Percentiles rank a stretch among this genome's conserved stretches.
These are phyloP conservation scores for Hippoglossus stenolepis DNA, from an alignment of 2,113 vertebrate genomes.

Conservation along the genomic window DNA sequence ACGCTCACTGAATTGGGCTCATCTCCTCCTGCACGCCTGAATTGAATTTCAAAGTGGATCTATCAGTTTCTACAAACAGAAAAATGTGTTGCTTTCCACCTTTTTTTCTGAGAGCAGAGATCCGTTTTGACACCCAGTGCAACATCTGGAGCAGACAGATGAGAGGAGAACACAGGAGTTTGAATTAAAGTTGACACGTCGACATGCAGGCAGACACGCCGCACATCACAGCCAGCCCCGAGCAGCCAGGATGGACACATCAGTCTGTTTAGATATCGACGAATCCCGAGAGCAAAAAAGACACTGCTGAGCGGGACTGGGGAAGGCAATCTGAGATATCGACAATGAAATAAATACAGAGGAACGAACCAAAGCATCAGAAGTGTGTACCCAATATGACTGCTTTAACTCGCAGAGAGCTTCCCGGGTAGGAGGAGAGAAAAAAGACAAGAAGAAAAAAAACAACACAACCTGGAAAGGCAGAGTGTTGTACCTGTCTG, in stretches of 20 bases:
- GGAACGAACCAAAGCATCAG: conserved; percentile 62
- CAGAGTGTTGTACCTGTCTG: conserved; percentile 71
- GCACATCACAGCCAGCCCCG: conserved; percentile 63
- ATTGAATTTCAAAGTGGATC: conserved; percentile 77
- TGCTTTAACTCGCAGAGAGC: conserved; percentile 61
- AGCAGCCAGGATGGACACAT: conserved; percentile 65
- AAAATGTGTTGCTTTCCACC: conserved; percentile 72
- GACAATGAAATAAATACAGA: conserved; percentile 69
- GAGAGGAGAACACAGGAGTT: conserved; percentile 76
- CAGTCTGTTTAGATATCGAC: conserved; percentile 70
- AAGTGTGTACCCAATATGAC: conserved; percentile 63
- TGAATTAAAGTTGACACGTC: conserved; percentile 78
- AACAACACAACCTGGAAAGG: conserved; percentile 37
- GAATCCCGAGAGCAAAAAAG: conserved; percentile 39
- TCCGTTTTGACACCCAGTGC: conserved; percentile 73
- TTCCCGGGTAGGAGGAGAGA: conserved; percentile 54
- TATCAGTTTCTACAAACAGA: conserved; percentile 78
- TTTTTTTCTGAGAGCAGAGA: conserved; percentile 54
- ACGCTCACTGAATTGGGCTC: conserved; percentile 61
- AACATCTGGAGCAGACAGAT: conserved; percentile 82
- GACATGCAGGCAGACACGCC: conserved; percentile 72
- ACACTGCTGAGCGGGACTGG: conserved; percentile 44
- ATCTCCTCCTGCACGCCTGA: conserved; percentile 61
- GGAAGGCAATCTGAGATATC: conserved; percentile 67
- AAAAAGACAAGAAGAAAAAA: conserved; percentile 18